Conservation (phyloP, 2,888 invertebrate genomes). For the Apoderus coryli region DNA sequence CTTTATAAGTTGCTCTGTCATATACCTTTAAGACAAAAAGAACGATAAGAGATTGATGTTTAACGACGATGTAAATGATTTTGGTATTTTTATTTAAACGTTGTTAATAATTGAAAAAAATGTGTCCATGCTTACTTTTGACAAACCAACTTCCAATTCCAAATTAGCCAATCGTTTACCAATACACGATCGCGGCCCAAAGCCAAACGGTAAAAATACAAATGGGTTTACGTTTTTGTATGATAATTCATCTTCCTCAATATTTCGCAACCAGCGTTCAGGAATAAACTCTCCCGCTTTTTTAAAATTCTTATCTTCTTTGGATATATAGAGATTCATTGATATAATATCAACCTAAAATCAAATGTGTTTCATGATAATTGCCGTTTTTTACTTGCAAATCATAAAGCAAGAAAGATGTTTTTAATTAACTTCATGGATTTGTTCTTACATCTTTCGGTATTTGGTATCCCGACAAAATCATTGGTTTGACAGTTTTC, state of each 20-base stretch:
- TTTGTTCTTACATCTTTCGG: slow-evolving; percentile 27
- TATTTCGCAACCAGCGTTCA: slow-evolving; percentile 23
- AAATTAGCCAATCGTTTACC: slow-evolving; percentile 59
- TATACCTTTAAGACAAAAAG: no score
- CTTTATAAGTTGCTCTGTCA: no score
- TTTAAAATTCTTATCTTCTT: slow-evolving; percentile 14
- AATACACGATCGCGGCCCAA: slow-evolving; percentile 51
- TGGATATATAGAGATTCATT: slow-evolving; percentile 10
- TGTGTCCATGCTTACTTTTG: slow-evolving; percentile 25
- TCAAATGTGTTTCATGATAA: no score
- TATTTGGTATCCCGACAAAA: slow-evolving; percentile 28
- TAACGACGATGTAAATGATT: no score
- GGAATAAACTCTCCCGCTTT: slow-evolving; percentile 23
- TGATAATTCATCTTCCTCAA: slow-evolving; percentile 17
- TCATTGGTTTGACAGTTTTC: slow-evolving; percentile 24
- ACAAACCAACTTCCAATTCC: slow-evolving; percentile 28
- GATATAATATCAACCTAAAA: slow-evolving; percentile 17
- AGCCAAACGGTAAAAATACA: slow-evolving; percentile 50
- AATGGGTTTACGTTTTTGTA: slow-evolving; percentile 36
- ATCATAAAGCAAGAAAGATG: neutral
- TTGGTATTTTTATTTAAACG: no score
- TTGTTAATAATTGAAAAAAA: no score
- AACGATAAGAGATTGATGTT: no score
- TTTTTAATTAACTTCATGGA: neutral
- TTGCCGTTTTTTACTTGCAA: no score